These are phyloP conservation scores for Dugesia japonica DNA, from an alignment of 2,888 invertebrate species.

Conservation along the genomic window DNA sequence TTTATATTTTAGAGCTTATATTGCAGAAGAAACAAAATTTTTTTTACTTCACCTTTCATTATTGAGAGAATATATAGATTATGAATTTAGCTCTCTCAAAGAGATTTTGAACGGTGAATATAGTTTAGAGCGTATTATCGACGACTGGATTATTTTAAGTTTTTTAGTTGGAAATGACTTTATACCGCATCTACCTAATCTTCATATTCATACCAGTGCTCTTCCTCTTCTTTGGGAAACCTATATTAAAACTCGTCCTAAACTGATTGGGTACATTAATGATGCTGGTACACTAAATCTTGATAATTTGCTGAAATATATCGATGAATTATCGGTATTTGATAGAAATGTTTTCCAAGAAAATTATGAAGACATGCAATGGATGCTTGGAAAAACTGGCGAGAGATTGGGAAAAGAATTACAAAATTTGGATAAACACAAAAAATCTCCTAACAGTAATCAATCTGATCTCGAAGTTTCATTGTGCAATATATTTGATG, in stretches of 20 bases:
- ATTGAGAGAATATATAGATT: constrained; percentile 73
- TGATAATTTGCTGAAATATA: not conserved
- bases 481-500: not conserved
- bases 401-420: constrained; percentile 21
- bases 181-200: constrained; percentile 78
- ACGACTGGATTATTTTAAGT: constrained; percentile 94
- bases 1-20: constrained; percentile 31
- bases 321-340: not conserved
- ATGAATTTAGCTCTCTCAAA: constrained; percentile 60
- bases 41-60: constrained; percentile 68
- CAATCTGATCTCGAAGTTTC: not conserved
- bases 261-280: constrained; percentile 58
- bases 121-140: constrained; percentile 75
- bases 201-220: constrained; percentile 79
- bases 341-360: constrained; percentile 20
- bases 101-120: constrained; percentile 49
- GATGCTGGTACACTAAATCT: constrained; percentile 36
- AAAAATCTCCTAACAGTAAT: not conserved
- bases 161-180: constrained; percentile 89
- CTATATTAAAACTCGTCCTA: constrained; percentile 70
- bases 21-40: constrained; percentile 29
- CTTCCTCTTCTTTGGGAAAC: constrained; percentile 68
- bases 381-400: constrained; percentile 26
- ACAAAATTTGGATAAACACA: not conserved
- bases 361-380: constrained; percentile 13